Evolutionary conservation across 2,113 vertebrate species (phyloP), one percentile per base, ranked within the genome.

Genomic region (Micronycteris hirsuta): DNA sequence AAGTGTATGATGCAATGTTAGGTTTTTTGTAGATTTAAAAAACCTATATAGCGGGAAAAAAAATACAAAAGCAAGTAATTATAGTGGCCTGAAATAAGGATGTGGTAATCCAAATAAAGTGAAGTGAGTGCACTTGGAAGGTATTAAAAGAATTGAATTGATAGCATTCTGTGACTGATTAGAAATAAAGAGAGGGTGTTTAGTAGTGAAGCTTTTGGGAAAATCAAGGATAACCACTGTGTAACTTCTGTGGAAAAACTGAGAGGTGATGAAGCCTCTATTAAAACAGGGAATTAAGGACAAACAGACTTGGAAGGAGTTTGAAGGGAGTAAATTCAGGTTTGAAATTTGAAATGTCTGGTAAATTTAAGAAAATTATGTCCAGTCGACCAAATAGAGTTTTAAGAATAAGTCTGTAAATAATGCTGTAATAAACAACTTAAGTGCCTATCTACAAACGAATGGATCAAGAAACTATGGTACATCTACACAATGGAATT

Each of bases 151-250:
- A 24, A 56, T 2, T 33, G 61, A 70, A 77, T 14, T 38, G 36
- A 19, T 7, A 45, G 14, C 33, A 91, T 1, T 14, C 5, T 71
- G 52, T 22, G 14, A 31, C 17, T 24, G 13, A 36, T 41, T 20
- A 56, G 16, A 71, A 33, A 36, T 41, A 19, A 41, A 19, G 24
- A 19, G 0, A 31, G 31, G 2, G 9, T 13, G 11, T 26, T n/a
- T 22, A 1, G 2, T 17, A 22, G 0, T 43, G 3, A 82, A 77
- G 26, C 8, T 28, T n/a, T 45, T 33, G 13, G 7, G 7, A 38
- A 56, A 65, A n/a, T 0, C 0, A 1, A 26, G 13, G 4, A 2
- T 8, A 9, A 45, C 16, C 0, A 1, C 41, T 7, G 41, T 3
- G 6, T 47, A 52, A 90, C 10, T 45, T 14, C 7, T 33, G 4